Base-by-base conservation (phyloP, 2,113 vertebrate species). In the Columba livia region DNA sequence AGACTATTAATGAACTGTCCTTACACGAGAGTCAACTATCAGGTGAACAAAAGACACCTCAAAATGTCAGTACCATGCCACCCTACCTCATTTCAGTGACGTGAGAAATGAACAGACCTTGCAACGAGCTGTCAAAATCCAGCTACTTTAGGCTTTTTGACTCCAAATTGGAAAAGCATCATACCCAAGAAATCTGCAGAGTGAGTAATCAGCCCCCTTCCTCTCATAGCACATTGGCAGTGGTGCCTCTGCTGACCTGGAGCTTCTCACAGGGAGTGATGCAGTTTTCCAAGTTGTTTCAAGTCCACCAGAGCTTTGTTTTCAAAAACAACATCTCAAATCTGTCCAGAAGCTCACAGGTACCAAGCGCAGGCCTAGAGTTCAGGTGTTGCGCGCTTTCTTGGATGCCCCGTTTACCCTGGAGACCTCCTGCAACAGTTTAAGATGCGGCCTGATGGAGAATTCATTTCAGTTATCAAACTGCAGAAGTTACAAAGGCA, bases 151-250 rank as follows among this genome's bases (percentile, higher is more conserved):
- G 67, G 62, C 15, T 90, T 64, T 93, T 74, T 79, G 24, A 89
- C 51, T 89, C 91, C 85, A 91, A 85, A 74, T 34, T 88, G 75
- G 88, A 93, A 86, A 93, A 91, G 77, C 77, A 93, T 74, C 91
- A 89, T 60, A 65, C 71, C 88, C 80, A 85, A 73, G 79, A 71
- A 60, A 67, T 42, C 57, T 88, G 70, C 84, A 93, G 42, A 95
- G 47, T 32, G 62, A 88, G 36, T 25, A 50, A 69, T 38, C 50
- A 38, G 91, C 75, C 80, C 89, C 66, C 65, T 70, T 85, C 88
- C 80, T 85, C 50, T 64, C 60, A 64, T 16, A 54, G 44, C 88
- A 36, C 61, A 29, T 12, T 50, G 71, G 75, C 54, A 89, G 75
- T 21, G 24, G 61, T 40, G 80, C 56, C 80, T 91, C 50, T 91